Evolutionary conservation across 2,113 vertebrate species (phyloP).

Genomic region (Clupea harengus): DNA sequence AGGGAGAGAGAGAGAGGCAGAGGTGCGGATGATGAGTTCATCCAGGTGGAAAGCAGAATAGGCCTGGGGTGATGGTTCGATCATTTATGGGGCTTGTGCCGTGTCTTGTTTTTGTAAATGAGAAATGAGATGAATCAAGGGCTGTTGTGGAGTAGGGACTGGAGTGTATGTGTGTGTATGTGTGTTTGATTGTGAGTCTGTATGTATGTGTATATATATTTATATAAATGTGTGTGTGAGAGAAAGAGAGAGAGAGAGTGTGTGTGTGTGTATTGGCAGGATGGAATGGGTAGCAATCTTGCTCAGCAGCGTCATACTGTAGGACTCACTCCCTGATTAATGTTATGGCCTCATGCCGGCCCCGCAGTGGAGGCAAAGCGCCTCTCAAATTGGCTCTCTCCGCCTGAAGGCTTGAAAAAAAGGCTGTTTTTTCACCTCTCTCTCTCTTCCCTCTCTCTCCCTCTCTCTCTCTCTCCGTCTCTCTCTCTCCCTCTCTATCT

Average conservation of each 20-base stretch:
- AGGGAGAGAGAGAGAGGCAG: background rate
- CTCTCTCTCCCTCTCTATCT: background rate
- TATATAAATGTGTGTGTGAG: too few relatives aligned
- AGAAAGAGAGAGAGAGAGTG: too few relatives aligned
- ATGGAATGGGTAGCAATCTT: background rate
- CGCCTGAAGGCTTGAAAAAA: conserved; percentile 38
- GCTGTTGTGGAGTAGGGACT: background rate
- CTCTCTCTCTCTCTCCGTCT: conserved; percentile 10
- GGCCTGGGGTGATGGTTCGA: conserved; percentile 15
- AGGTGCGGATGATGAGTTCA: background rate
- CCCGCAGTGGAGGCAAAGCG: conserved; percentile 25
- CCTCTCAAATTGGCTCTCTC: conserved; percentile 48
- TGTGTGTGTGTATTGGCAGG: background rate
- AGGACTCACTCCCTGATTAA: conserved; percentile 39
- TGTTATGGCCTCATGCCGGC: conserved; percentile 31
- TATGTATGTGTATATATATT: background rate
- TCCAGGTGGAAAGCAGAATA: conserved; percentile 4
- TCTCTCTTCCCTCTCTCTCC: background rate
- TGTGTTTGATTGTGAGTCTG: background rate
- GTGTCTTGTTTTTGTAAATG: conserved; percentile 33
- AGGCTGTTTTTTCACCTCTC: conserved; percentile 29
- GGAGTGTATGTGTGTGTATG: background rate
- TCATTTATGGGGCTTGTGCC: conserved; percentile 27
- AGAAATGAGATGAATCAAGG: conserved; percentile 23
- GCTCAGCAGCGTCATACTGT: background rate